Base-by-base conservation (phyloP, 2,113 vertebrate species). In the crab-eating macaque (Macaca fascicularis) region DNA sequence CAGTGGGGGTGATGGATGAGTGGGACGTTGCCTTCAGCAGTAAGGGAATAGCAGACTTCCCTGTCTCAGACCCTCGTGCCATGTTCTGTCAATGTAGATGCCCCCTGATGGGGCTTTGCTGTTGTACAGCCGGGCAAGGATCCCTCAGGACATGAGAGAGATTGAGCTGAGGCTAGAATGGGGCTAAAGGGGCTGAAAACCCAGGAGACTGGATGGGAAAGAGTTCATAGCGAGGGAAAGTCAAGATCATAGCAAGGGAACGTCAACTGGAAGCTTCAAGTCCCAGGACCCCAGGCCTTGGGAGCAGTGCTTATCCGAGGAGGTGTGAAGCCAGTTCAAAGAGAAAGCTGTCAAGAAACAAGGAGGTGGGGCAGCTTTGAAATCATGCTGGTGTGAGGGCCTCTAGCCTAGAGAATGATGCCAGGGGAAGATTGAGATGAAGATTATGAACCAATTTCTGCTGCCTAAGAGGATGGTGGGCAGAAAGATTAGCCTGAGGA, bases 241-340 rank as follows among this genome's bases (percentile, higher is more conserved):
- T 50, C 13, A 14, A 50, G 52, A 6, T 14, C 0, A 5, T 3
- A 43, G 48, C 5, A 0, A 6, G 32, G n/a, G 48, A 11, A 52
- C 8, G 64, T 89, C 50, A 13, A 6, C 16, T 5, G 0, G 0
- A 17, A 43, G 48, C 38, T 19, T 16, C 4, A 1, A 50, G 1
- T n/a, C 2, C 7, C 7, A 48, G 75, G 27, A 1, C 27, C 1
- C 13, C 7, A 32, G 43, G 27, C 75, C 27, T 9, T 2, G 27
- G 50, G 55, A 35, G 6, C 9, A 2, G 6, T 13, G 10, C 38
- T 69, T 17, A 20, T 45, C 35, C 19, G 8, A 5, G 17, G 52
- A 59, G 61, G 13, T 17, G 0, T 40, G 52, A 87, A 35, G 27
- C 64, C 14, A 10, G 14, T 43, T 12, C 11, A 0, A 14, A 64